Base-by-base conservation (phyloP, 2,888 invertebrate species). In the Xiphydria camelus region DNA sequence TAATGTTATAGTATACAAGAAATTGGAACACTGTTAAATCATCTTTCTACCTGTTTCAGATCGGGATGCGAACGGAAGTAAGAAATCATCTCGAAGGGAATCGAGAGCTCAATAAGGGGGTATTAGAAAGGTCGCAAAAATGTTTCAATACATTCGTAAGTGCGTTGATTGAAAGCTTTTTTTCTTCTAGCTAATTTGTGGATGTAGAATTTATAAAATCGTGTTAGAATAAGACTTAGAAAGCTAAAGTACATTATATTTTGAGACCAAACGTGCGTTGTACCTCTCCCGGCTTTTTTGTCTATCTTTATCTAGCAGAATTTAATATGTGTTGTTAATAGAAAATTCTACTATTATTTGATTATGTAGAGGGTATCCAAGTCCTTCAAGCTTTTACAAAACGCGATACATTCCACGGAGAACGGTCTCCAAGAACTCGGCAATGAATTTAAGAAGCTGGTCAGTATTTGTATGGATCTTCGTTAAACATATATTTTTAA, bases 321-420 rank as follows among this genome's bases (percentile, higher is more conserved):
- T n/a, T n/a, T n/a, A n/a, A n/a, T n/a, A n/a, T n/a, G n/a, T n/a
- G n/a, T n/a, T n/a, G n/a, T n/a, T n/a, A n/a, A n/a, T n/a, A n/a
- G n/a, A 32, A 10, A 4, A 32, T 32, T 33, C 22, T 35, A 22
- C 32, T 4, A 10, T 17, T 12, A 0, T 33, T 41, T 33, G 21
- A 23, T 10, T 14, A 15, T 45, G 10, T 9, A 69, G 69, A 61
- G 49, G 42, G 41, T 59, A 39, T 52, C 59, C 26, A 58, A 62
- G 26, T 41, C 62, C 4, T 61, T 67, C 25, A 66, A 64, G 55
- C 50, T 43, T 9, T 42, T 67, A 21, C 60, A 67, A 54, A 60
- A 57, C 23, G 43, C 53, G n/a, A 59, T 67, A 50, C 59, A 55
- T 26, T 50, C 57, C 41, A 57, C 61, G 39, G 61, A 61, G 55